These are phyloP conservation scores for Lampropteryx suffumata DNA, from an alignment of 2,888 invertebrate species.

Conservation along the genomic window DNA sequence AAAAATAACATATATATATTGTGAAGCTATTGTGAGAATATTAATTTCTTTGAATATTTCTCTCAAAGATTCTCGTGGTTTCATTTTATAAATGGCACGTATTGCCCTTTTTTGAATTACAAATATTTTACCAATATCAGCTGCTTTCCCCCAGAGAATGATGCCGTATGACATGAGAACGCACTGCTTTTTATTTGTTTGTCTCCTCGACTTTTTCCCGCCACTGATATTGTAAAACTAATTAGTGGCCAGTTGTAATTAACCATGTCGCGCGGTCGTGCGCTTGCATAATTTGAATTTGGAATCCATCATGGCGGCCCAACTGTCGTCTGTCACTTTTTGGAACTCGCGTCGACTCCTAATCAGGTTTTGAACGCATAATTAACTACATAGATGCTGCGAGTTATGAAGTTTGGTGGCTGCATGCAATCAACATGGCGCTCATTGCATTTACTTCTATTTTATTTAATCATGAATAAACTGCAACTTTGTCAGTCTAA, in stretches of 20 bases:
- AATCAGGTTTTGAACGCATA: constrained; percentile 56
- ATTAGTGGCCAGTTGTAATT: constrained; percentile 66
- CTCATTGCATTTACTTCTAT: constrained; percentile 2
- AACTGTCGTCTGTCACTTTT: constrained; percentile 69
- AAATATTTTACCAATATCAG: no score
- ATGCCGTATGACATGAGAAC: no score
- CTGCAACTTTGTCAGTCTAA: no score
- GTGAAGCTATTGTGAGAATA: no score
- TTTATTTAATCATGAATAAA: no score
- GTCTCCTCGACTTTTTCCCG: constrained; percentile 23
- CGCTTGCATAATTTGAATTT: constrained; percentile 63
- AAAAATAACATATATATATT: no score
- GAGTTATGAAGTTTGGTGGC: constrained; percentile 1
- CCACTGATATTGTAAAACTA: constrained; percentile 54
- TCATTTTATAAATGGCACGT: no score
- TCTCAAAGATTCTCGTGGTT: no score
- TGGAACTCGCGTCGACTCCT: constrained; percentile 57
- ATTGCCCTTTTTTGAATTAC: no score
- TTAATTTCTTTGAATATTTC: no score
- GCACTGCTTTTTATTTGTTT: no score
- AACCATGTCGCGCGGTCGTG: constrained; percentile 64
- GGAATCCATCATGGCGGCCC: constrained; percentile 61
- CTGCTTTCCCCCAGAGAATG: no score
- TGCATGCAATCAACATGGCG: constrained; percentile 9
- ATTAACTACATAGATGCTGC: constrained; percentile 6